A percentile compares a stretch with the other conserved stretches of the same genome.
Conservation (phyloP, 2,888 invertebrate genomes). For the Pachycephus smyrnensis region DNA sequence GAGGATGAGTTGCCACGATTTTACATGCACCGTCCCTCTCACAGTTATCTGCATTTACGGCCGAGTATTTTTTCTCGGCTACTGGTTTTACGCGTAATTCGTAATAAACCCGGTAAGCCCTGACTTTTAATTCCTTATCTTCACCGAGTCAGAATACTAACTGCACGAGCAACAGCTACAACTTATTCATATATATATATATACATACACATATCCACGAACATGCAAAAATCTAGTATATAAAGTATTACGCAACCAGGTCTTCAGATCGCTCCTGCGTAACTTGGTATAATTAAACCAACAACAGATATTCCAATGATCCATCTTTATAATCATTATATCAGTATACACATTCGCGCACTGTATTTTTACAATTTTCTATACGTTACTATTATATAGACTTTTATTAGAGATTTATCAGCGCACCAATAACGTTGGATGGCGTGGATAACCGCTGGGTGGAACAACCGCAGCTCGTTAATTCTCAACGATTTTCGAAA, state of each 20-base stretch:
- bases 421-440: constrained; percentile 36
- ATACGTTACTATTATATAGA: not conserved
- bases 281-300: not conserved
- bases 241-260: not conserved
- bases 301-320: not conserved
- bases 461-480: constrained; percentile 30
- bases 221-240: not conserved
- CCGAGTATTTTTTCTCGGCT: constrained; percentile 43
- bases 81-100: constrained; percentile 45
- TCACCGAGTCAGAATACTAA: constrained; percentile 16
- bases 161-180: not conserved
- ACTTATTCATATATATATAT: not conserved
- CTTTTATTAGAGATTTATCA: constrained; percentile 53
- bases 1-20: constrained; percentile 5
- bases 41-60: constrained; percentile 42
- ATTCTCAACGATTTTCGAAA: constrained; percentile 30
- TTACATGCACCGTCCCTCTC: constrained; percentile 7
- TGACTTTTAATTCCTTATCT: constrained; percentile 51
- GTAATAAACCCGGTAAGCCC: constrained; percentile 50
- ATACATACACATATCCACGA: not conserved
- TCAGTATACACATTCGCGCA: not conserved
- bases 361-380: not conserved
- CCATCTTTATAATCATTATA: not conserved
- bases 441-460: constrained; percentile 26
- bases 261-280: not conserved